Evolutionary conservation across 2,797 vertebrate species (phyloP).

Genomic region (Hephaestus fuliginosus): DNA sequence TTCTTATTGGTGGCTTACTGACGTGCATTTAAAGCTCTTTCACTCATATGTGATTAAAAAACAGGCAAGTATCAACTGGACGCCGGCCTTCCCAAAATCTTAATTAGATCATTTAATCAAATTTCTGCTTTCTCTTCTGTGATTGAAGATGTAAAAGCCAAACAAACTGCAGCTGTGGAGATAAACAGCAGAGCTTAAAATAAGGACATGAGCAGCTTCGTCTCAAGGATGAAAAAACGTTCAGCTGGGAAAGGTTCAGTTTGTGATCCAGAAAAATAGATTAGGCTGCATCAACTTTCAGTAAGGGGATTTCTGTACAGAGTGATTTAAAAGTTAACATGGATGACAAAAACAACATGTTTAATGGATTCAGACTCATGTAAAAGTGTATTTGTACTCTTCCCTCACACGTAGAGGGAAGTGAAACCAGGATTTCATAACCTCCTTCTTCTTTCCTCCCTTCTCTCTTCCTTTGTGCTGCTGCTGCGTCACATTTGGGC

Average conservation of each 20-base stretch:
- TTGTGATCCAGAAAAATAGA: neutral
- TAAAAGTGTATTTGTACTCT: neutral
- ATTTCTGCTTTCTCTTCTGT: too few relatives aligned
- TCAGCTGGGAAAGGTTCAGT: neutral
- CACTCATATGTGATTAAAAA: neutral
- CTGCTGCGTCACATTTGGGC: conserved; percentile 26
- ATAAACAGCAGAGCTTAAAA: neutral
- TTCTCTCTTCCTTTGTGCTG: neutral
- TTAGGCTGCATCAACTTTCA: neutral
- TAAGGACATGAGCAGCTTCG: neutral
- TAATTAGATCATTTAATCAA: neutral
- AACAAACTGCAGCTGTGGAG: neutral
- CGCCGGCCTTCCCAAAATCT: too few relatives aligned
- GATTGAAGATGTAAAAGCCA: neutral
- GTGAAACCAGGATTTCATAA: conserved; percentile 53
- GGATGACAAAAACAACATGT: neutral
- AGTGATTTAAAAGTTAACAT: neutral
- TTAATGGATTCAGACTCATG: neutral
- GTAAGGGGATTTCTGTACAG: neutral
- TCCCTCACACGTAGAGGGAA: conserved; percentile 22
- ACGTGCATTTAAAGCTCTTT: neutral
- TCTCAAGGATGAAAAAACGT: neutral
- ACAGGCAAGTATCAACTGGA: neutral
- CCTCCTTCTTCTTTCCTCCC: conserved; percentile 2
- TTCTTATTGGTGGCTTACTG: neutral